Base-by-base conservation (phyloP, 2,797 vertebrate species). In the Toxotes lorentzi region DNA sequence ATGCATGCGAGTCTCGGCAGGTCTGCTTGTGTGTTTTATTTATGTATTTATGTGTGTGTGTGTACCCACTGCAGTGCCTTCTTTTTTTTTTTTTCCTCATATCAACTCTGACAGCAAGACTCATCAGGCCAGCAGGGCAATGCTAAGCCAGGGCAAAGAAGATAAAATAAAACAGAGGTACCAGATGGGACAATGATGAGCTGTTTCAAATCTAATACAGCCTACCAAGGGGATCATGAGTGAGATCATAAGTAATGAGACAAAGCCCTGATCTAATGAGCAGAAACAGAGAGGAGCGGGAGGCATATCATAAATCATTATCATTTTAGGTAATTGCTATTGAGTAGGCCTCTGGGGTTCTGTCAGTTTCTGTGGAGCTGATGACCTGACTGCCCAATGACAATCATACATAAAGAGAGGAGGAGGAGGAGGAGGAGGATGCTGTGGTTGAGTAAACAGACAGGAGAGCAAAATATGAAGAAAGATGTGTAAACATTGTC, bases 291-390 rank as follows among this genome's bases (percentile, higher is more conserved):
- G 58, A 73, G 64, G 32, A 84, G 69, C 9, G 14, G n/a, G 45
- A 27, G 57, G 57, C 40, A 23, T 38, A 70, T 34, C 77, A 85
- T 79, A 74, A 86, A 81, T 91, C 68, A 68, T 83, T 73, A 83
- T 79, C 66, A 79, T 79, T 83, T 81, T n/a, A 70, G 19, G 11
- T 76, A 78, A 89, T 69, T 82, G 81, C 82, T 85, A 84, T 53
- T 70, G 75, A 87, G 64, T 54, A 60, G 54, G 47, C 62, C 81
- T 81, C 34, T 17, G 74, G 75, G 75, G 40, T 41, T 47, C 38
- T 38, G 79, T 81, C 72, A 66, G 54, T 77, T 54, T 85, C 35
- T 9, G 64, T 11, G 56, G 61, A 51, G 78, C 62, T 81, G 58
- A 70, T 19, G 70, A 54, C 69, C 60, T 66, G 38, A 50, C 73